A percentile compares a stretch with the other conserved stretches of the same genome.
phyloP scores from a whole-genome alignment of 2,888 invertebrate genomes.

The Autographa gamma region DNA sequence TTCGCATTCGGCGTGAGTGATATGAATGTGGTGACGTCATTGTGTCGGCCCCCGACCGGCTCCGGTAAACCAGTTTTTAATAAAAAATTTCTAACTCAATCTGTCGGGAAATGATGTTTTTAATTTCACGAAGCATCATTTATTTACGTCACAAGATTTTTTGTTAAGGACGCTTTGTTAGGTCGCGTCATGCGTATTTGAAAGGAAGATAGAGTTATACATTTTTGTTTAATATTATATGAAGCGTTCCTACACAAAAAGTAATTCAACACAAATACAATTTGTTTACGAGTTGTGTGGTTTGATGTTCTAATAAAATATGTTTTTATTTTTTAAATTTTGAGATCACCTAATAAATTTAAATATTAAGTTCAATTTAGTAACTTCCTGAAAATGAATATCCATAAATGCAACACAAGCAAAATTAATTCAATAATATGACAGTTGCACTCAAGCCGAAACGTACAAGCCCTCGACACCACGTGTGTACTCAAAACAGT shows the following conservation, averaged over 20 bases:
- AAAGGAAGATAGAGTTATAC: not conserved
- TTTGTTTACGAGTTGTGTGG: too few species aligned
- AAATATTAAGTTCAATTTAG: too few species aligned
- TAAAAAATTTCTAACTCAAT: constrained; percentile 50
- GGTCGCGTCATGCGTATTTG: constrained; percentile 14
- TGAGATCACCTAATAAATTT: too few species aligned
- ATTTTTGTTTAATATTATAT: constrained; percentile 1
- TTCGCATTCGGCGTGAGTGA: constrained; percentile 44
- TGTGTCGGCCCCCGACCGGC: constrained; percentile 33
- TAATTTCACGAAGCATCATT: constrained; percentile 41
- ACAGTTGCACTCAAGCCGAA: constrained; percentile 12
- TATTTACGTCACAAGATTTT: constrained; percentile 30
- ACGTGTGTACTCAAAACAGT: constrained; percentile 34
- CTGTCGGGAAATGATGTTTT: constrained; percentile 39
- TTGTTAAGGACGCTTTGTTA: constrained; percentile 17
- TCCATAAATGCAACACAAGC: too few species aligned
- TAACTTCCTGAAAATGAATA: too few species aligned
- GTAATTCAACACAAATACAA: too few species aligned
- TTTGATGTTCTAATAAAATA: too few species aligned
- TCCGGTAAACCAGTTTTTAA: constrained; percentile 57
- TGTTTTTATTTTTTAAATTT: too few species aligned
- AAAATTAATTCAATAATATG: not conserved
- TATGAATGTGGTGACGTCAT: constrained; percentile 41
- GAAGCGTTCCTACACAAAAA: not conserved
- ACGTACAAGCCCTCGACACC: constrained; percentile 13